Evolutionary conservation across 2,797 vertebrate species (phyloP), one percentile per base, ranked within the genome.

Genomic region (Ibycter americanus): DNA sequence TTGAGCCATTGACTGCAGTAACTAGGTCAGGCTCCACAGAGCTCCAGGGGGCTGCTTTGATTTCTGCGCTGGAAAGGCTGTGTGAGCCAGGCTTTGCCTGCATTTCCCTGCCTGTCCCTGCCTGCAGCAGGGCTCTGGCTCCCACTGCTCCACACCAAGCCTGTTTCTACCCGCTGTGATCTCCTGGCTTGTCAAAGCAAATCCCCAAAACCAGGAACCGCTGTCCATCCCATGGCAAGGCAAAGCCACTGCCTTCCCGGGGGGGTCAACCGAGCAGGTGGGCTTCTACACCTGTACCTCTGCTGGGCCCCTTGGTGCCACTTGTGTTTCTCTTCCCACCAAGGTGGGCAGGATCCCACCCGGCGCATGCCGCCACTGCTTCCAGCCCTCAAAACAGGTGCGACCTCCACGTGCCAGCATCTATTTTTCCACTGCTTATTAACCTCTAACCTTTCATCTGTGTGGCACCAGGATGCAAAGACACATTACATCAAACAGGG

Each of bases 371-470:
- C 31, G 9, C n/a, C 54, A 8, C 83, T 46, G 40, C 62, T 14
- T 55, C 21, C 44, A 72, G 63, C 15, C 36, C 54, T 77, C 12
- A 9, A 87, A 94, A 84, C 56, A 95, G 88, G 86, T 93, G 93
- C 52, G 91, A 95, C 70, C 77, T 95, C 82, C 70, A 86, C 67
- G 84, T 3, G 5, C 31, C 0, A 0, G 73, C n/a, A 91, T 63
- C 93, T 87, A 47, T 47, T 96, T 92, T 90, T 84, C 87, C 79
- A 90, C 82, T 88, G 61, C 92, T 96, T 85, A 92, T 96, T 95
- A 94, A 95, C 91, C 93, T 95, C 89, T 90, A 81, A 95, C 95
- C 90, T 95, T 96, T 94, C 91, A 97, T 95, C 91, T 92, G 61
- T 23, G n/a, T 81, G 85, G 74, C 83, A 81, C 46, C 1, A 31